Evolutionary conservation across 2,888 invertebrate species (phyloP).

Genomic region (Lasioglossum oenotherae): DNA sequence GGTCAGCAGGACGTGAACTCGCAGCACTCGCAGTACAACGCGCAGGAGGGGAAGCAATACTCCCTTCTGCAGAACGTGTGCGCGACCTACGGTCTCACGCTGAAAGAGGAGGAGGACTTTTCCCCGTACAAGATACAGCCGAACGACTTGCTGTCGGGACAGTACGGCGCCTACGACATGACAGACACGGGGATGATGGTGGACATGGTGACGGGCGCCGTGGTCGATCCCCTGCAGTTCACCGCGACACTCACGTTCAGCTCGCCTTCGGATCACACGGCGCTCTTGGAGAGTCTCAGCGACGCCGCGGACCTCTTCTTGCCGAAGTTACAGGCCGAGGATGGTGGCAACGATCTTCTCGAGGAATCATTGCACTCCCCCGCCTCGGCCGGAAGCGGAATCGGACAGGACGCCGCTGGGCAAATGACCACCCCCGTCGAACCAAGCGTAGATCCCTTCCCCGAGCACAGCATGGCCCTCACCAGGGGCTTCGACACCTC

Average conservation of each 20-base stretch:
- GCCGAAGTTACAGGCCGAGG: slow-evolving; percentile 88
- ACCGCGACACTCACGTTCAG: slow-evolving; percentile 93
- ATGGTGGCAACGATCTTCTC: slow-evolving; percentile 88
- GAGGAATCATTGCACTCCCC: slow-evolving; percentile 90
- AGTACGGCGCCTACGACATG: slow-evolving; percentile 88
- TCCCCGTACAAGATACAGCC: slow-evolving; percentile 91
- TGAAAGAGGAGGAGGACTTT: slow-evolving; percentile 92
- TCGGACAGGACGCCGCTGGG: slow-evolving; percentile 78
- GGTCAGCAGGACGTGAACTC: slow-evolving; percentile 87
- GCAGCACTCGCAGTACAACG: slow-evolving; percentile 80
- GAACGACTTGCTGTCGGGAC: slow-evolving; percentile 87
- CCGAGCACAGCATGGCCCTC: slow-evolving; percentile 89
- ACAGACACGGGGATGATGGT: slow-evolving; percentile 92
- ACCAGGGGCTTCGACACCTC: slow-evolving; percentile 77
- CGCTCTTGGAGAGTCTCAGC: slow-evolving; percentile 90
- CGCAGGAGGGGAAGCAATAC: slow-evolving; percentile 88
- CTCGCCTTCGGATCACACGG: slow-evolving; percentile 90
- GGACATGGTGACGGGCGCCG: slow-evolving; percentile 90
- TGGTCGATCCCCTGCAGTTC: slow-evolving; percentile 93
- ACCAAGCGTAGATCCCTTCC: slow-evolving; percentile 89
- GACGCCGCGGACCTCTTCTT: slow-evolving; percentile 93
- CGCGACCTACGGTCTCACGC: slow-evolving; percentile 90
- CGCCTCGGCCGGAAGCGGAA: slow-evolving; percentile 84
- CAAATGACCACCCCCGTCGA: slow-evolving; percentile 88
- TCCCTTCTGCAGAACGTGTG: slow-evolving; percentile 91